Conservation (phyloP, 2,888 invertebrate genomes). For the Caenorhabditis panamensis region DNA sequence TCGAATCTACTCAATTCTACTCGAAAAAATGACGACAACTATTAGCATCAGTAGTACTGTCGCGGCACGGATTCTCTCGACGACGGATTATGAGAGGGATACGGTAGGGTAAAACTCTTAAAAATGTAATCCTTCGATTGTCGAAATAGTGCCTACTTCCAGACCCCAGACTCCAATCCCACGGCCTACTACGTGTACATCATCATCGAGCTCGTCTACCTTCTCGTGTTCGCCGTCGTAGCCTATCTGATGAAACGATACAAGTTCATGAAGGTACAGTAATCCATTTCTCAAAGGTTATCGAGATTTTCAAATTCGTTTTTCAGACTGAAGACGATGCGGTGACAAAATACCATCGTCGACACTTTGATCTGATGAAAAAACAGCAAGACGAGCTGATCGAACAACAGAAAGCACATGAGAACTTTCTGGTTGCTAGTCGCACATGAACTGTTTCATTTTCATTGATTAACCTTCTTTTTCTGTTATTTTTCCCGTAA, state of each 20-base stretch:
- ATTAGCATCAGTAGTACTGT: too few species aligned
- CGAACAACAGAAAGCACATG: slow-evolving; percentile 11
- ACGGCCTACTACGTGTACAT: slow-evolving; percentile 31
- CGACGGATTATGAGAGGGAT: too few species aligned
- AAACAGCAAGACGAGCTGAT: slow-evolving; percentile 39
- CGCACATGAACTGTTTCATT: not conserved
- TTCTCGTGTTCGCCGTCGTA: slow-evolving; percentile 4
- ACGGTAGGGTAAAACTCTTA: too few species aligned
- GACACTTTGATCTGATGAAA: slow-evolving; percentile 31
- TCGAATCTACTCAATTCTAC: not conserved
- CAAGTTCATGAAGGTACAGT: slow-evolving; percentile 27
- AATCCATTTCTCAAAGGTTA: not conserved
- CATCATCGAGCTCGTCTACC: slow-evolving; percentile 32
- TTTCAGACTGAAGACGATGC: slow-evolving; percentile 45
- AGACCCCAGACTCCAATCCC: not conserved
- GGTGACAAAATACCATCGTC: slow-evolving; percentile 34
- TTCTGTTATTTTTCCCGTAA: too few species aligned
- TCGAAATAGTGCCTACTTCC: too few species aligned
- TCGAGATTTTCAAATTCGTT: too few species aligned
- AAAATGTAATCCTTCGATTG: too few species aligned
- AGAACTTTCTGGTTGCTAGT: slow-evolving; percentile 10
- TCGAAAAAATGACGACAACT: slow-evolving; percentile 11
- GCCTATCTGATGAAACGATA: slow-evolving; percentile 19
- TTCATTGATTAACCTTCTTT: too few species aligned
- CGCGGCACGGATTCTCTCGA: too few species aligned